These are phyloP conservation scores for Corydoras maculifer DNA, from an alignment of 2,113 vertebrate genomes.

Conservation along the genomic window DNA sequence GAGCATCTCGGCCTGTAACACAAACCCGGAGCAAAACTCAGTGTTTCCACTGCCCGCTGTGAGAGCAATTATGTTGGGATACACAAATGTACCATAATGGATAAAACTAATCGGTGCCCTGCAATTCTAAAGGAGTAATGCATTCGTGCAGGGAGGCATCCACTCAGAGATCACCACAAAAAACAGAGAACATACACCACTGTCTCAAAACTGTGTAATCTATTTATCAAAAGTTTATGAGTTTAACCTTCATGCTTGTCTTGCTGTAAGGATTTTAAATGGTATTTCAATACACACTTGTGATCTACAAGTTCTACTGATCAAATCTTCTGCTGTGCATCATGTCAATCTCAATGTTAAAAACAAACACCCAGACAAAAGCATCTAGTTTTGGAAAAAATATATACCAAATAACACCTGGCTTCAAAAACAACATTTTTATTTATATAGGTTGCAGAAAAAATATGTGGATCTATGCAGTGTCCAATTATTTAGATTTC, in stretches of 20 bases:
- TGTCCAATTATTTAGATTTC: not conserved
- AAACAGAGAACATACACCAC: slow-evolving; percentile 11
- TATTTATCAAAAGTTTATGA: slow-evolving; percentile 33
- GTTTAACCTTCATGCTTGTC: slow-evolving; percentile 11
- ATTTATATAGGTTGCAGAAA: no score
- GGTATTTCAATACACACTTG: no score
- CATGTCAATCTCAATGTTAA: no score
- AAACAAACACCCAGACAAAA: not conserved
- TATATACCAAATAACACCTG: not conserved
- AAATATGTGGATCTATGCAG: not conserved
- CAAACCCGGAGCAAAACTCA: slow-evolving; percentile 39
- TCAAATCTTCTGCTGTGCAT: no score
- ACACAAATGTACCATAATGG: slow-evolving; percentile 40
- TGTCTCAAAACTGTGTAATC: slow-evolving; percentile 34
- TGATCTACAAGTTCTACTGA: no score
- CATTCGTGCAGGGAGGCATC: slow-evolving; percentile 36
- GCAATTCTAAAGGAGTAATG: slow-evolving; percentile 34
- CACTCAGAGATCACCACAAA: slow-evolving; percentile 8
- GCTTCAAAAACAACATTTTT: no score
- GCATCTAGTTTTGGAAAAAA: not conserved
- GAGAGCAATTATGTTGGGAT: slow-evolving; percentile 42
- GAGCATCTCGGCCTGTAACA: slow-evolving; percentile 42
- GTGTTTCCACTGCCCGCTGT: slow-evolving; percentile 42
- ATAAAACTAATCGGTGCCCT: slow-evolving; percentile 34
- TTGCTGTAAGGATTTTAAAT: not conserved